A percentile compares a stretch with the other conserved stretches of the same genome.
Conservation (phyloP, 2,113 vertebrate genomes). For the Bubo scandiacus region DNA sequence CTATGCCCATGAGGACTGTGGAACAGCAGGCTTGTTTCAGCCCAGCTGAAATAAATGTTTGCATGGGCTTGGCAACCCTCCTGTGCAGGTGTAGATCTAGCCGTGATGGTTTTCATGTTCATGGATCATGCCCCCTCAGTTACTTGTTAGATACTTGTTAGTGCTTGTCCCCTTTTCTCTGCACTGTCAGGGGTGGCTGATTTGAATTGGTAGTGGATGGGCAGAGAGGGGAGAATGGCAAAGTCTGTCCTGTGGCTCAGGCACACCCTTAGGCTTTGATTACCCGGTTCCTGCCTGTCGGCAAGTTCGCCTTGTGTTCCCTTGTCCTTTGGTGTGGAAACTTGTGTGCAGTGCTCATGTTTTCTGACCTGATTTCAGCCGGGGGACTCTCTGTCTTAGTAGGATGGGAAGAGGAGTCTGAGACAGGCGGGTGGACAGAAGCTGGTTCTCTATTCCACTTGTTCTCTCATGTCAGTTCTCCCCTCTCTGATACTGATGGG, state of each 20-base stretch:
- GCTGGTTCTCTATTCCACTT: background rate
- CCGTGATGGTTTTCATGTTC: fast-evolving
- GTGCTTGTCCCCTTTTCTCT: background rate
- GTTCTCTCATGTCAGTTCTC: background rate
- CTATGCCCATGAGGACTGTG: background rate
- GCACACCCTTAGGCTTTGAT: background rate
- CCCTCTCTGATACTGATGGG: background rate
- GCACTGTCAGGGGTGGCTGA: background rate
- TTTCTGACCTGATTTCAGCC: background rate
- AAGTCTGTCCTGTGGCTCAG: background rate
- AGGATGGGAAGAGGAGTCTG: background rate
- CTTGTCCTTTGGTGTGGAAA: background rate
- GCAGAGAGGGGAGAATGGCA: background rate
- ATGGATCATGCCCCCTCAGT: fast-evolving
- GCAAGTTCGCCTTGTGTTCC: background rate
- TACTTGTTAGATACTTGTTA: background rate
- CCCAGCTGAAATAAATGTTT: background rate
- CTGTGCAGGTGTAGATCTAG: background rate
- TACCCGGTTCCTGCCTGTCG: background rate
- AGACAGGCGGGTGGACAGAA: background rate
- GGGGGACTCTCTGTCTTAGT: background rate
- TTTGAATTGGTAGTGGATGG: background rate
- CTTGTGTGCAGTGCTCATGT: background rate
- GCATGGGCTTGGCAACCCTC: background rate
- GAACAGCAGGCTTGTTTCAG: background rate